phyloP scores from a whole-genome alignment of 1,140 invertebrate genomes.

The Anoplolepis gracilipes region DNA sequence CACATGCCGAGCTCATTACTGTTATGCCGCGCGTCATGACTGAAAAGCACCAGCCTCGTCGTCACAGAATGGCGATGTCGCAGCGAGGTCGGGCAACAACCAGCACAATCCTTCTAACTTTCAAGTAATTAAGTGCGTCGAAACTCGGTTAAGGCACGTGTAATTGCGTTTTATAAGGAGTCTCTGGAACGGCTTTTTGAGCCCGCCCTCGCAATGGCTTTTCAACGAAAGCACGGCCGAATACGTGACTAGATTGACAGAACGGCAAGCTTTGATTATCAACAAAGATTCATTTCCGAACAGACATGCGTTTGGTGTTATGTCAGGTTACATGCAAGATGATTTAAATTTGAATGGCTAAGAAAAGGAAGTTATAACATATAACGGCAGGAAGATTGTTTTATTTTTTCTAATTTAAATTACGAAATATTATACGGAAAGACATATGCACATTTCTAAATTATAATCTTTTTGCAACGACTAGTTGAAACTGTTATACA shows the following conservation, averaged over 20 bases:
- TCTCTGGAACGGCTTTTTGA: conserved; percentile 45
- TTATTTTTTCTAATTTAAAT: not conserved
- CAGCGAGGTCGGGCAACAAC: conserved; percentile 18
- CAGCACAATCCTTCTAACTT: conserved; percentile 64
- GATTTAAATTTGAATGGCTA: not conserved
- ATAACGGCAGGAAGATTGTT: not conserved
- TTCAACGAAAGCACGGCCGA: conserved; percentile 32
- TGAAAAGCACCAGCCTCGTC: conserved; percentile 50
- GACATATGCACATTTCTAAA: not conserved
- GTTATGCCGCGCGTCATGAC: conserved; percentile 9
- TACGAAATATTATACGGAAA: not conserved
- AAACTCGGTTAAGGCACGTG: conserved; percentile 74
- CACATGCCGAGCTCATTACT: conserved; percentile 56
- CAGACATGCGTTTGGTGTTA: not conserved
- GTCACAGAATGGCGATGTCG: conserved; percentile 50
- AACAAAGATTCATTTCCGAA: conserved; percentile 7
- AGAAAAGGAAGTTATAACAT: not conserved
- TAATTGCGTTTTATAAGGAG: conserved; percentile 79
- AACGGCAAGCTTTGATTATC: conserved; percentile 22
- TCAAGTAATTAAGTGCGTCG: conserved; percentile 78
- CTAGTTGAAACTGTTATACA: not conserved
- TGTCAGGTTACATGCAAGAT: not conserved
- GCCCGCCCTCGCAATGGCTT: conserved; percentile 2
- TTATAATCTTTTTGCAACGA: not conserved
- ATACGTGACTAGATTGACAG: conserved; percentile 56